These are phyloP conservation scores for Daphoenositta chrysoptera DNA, from an alignment of 2,113 vertebrate species.

Conservation along the genomic window DNA sequence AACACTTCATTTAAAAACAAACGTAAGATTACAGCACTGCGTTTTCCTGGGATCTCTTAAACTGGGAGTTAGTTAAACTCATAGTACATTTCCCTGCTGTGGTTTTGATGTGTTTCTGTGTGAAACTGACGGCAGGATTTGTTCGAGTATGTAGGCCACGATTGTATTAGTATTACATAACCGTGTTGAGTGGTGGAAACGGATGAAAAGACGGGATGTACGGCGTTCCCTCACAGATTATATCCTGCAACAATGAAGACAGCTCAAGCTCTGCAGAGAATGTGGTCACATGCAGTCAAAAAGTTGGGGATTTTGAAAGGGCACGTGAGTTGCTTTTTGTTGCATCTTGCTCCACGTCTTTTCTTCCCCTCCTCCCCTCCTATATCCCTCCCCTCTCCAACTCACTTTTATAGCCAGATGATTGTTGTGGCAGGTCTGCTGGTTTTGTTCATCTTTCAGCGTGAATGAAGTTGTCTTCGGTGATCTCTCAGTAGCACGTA, in stretches of 20 bases:
- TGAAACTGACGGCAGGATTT: slow-evolving; percentile 84
- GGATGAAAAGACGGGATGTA: slow-evolving; percentile 66
- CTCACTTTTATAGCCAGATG: not conserved
- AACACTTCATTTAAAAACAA: not conserved
- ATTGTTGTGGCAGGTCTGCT: not conserved
- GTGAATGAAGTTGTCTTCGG: not conserved
- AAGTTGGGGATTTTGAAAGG: slow-evolving; percentile 87
- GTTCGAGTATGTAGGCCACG: slow-evolving; percentile 91
- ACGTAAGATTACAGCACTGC: not conserved
- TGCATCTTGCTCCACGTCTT: not conserved
- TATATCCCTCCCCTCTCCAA: not conserved
- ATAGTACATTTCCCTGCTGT: not conserved
- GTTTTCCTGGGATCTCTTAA: not conserved
- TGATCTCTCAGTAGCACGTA: not conserved
- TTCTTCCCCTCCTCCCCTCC: not conserved
- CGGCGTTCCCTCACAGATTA: slow-evolving; percentile 28
- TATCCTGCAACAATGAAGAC: slow-evolving; percentile 82
- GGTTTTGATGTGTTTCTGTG: slow-evolving; percentile 64
- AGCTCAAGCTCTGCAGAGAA: slow-evolving; percentile 79
- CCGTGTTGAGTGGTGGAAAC: slow-evolving; percentile 75
- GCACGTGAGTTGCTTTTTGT: slow-evolving; percentile 82
- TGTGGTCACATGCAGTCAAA: slow-evolving; percentile 87
- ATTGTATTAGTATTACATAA: slow-evolving; percentile 90
- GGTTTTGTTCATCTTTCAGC: not conserved
- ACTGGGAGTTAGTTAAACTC: slow-evolving; percentile 10